These are phyloP conservation scores for Drosophila willistoni DNA, from an alignment of 1,140 invertebrate genomes.

Conservation along the genomic window DNA sequence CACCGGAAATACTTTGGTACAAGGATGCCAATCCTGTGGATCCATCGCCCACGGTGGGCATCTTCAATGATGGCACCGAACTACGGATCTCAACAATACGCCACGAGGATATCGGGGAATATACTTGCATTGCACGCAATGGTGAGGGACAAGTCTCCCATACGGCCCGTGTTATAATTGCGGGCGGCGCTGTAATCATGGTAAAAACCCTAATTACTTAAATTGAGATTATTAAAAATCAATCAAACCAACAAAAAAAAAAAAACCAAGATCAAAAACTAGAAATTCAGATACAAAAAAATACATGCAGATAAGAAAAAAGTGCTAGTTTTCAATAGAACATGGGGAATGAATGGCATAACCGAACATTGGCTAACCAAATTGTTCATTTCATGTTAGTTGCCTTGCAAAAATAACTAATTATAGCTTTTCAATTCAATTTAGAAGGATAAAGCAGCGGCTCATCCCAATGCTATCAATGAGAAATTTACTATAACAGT, in stretches of 20 bases:
- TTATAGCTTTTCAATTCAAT: slow-evolving; percentile 7
- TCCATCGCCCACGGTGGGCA: slow-evolving; percentile 92
- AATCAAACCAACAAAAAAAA: slow-evolving; percentile 10
- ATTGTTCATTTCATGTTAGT: background rate
- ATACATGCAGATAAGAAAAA: background rate
- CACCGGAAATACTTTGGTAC: slow-evolving; percentile 95
- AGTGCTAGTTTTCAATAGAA: background rate
- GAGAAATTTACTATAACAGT: slow-evolving; percentile 67
- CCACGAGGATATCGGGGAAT: slow-evolving; percentile 96
- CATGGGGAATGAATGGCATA: background rate
- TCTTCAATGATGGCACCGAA: slow-evolving; percentile 96
- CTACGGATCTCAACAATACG: slow-evolving; percentile 95
- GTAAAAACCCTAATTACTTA: slow-evolving; percentile 83
- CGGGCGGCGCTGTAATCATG: slow-evolving; percentile 92
- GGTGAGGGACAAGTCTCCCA: slow-evolving; percentile 97
- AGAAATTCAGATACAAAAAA: background rate
- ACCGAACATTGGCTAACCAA: background rate
- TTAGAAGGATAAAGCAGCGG: slow-evolving; percentile 56
- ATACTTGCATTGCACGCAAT: slow-evolving; percentile 96
- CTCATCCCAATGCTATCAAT: slow-evolving; percentile 57
- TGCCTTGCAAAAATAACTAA: background rate
- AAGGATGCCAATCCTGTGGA: slow-evolving; percentile 95
- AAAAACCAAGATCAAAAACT: background rate
- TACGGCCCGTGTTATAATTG: slow-evolving; percentile 96
- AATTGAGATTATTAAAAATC: slow-evolving; percentile 43